A percentile compares a stretch with the other conserved stretches of the same genome.
Conservation (phyloP, 1,140 invertebrate genomes). For the Diabrotica undecimpunctata region DNA sequence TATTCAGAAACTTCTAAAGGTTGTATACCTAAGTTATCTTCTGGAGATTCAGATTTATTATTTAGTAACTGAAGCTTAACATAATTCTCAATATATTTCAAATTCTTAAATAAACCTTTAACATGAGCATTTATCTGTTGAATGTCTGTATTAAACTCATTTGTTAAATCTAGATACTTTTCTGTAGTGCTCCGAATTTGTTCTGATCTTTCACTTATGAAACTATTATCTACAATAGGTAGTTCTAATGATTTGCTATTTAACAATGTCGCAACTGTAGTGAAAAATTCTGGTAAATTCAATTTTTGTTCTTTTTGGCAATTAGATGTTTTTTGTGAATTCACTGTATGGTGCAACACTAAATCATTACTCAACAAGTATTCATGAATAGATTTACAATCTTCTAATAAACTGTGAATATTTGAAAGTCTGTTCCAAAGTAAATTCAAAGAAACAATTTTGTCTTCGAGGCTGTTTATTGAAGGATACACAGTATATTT, state of each 20-base stretch:
- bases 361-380: constrained; percentile 20
- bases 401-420: constrained; percentile 17
- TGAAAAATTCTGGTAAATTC: constrained; percentile 19
- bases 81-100: neutral
- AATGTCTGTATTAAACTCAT: neutral
- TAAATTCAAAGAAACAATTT: constrained; percentile 17
- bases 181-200: neutral
- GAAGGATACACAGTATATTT: constrained; percentile 19
- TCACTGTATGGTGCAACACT: constrained; percentile 20
- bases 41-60: neutral
- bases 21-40: constrained; percentile 8
- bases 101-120: neutral
- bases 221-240: neutral
- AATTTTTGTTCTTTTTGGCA: constrained; percentile 7
- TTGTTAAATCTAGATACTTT: neutral
- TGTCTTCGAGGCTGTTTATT: constrained; percentile 14
- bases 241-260: constrained; percentile 21
- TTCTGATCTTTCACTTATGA: constrained; percentile 9
- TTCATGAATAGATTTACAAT: constrained; percentile 17
- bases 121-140: neutral
- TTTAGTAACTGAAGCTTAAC: neutral
- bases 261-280: constrained; percentile 13
- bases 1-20: constrained; percentile 33
- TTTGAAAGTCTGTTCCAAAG: constrained; percentile 19
- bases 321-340: constrained; percentile 9